Conservation (phyloP, 2,888 invertebrate species). For the Lithophane semibrunnea region DNA sequence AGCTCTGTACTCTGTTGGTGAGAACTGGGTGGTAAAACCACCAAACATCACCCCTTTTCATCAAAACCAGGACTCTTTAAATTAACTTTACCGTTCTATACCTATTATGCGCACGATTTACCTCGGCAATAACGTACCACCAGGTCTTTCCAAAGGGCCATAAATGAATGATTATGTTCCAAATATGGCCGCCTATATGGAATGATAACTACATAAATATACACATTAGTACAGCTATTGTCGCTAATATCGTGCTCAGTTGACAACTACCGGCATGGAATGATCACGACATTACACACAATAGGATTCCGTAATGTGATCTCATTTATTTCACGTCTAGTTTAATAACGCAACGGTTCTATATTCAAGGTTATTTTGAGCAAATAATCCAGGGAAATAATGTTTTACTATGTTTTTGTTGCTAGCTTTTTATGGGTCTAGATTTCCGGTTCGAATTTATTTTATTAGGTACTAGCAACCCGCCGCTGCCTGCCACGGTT, state of each 20-base stretch:
- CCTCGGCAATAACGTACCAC: background rate
- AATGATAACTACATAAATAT: constrained; percentile 54
- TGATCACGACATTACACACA: constrained; percentile 67
- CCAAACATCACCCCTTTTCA: background rate
- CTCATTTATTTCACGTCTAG: constrained; percentile 67
- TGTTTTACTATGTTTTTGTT: constrained; percentile 26
- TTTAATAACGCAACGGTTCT: constrained; percentile 56
- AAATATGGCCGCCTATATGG: constrained; percentile 31
- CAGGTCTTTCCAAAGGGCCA: constrained; percentile 14
- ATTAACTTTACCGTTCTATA: background rate
- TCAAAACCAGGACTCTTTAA: background rate
- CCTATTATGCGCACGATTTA: background rate
- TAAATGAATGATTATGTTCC: constrained; percentile 38
- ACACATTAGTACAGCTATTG: constrained; percentile 53
- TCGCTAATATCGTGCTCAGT: constrained; percentile 57
- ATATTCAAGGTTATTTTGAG: constrained; percentile 61
- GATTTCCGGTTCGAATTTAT: background rate
- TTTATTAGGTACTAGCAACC: too few species aligned
- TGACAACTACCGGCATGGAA: constrained; percentile 64
- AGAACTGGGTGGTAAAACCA: background rate
- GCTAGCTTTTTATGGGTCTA: constrained; percentile 7
- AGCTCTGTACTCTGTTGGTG: background rate
- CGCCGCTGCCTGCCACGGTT: too few species aligned
- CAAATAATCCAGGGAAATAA: constrained; percentile 36
- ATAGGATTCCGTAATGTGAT: constrained; percentile 69